Percentiles rank a stretch among this genome's conserved stretches.
phyloP scores from a whole-genome alignment of 53 echinoderm and acorn worm genomes.

The Crossaster papposus region DNA sequence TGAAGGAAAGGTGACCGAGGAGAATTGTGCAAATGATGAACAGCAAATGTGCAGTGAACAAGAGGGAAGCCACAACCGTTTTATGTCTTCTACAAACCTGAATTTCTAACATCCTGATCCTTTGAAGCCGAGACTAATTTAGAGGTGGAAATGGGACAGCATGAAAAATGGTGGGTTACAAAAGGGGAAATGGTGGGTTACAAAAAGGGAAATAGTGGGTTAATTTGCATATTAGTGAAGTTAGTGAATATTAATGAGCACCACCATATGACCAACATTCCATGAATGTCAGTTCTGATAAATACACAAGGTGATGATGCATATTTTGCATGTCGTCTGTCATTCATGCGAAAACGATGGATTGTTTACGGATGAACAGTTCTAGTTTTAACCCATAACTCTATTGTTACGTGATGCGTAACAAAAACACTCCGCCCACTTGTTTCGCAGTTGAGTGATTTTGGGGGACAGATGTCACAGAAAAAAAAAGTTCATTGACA shows the following conservation, averaged over 20 bases:
- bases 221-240: background rate
- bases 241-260: conserved; percentile 28
- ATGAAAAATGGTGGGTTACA: conserved; percentile 15
- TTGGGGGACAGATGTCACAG: background rate
- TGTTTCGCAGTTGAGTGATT: background rate
- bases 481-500: background rate
- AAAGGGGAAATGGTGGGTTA: background rate
- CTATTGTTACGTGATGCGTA: background rate
- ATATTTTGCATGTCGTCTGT: background rate
- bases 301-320: background rate
- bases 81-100: conserved; percentile 44
- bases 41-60: background rate
- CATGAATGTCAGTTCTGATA: background rate
- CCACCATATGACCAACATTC: background rate
- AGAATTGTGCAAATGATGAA: background rate
- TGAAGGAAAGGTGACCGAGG: background rate
- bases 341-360: background rate
- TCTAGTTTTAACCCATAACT: background rate
- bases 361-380: background rate
- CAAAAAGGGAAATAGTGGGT: background rate
- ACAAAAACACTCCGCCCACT: background rate
- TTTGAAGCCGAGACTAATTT: conserved; percentile 25
- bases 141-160: conserved; percentile 7
- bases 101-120: conserved; percentile 22
- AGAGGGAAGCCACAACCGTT: background rate